Percentiles rank a stretch among this genome's conserved stretches.
Evolutionary conservation across 2,888 invertebrate genomes (phyloP).

Genomic region (Brachylomia viminalis): DNA sequence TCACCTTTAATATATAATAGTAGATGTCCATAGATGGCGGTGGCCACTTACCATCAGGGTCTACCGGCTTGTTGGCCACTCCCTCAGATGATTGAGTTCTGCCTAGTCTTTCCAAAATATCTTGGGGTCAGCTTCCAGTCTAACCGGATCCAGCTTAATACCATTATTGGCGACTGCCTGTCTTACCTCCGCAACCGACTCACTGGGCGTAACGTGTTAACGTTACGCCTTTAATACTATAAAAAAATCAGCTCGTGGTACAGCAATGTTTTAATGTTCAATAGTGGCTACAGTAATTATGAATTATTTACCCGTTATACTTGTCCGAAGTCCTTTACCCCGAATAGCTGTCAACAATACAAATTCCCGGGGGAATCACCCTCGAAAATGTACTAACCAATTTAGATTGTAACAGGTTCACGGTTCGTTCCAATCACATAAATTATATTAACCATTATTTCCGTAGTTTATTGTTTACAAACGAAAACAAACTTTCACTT

Average conservation of each 20-base stretch:
- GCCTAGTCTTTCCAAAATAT: background rate
- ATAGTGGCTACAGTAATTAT: background rate
- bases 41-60: background rate
- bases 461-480: background rate
- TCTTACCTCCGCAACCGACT: background rate
- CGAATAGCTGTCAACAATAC: background rate
- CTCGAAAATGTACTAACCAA: background rate
- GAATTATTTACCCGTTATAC: background rate
- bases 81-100: no score
- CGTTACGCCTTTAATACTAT: no score
- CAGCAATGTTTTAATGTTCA: background rate
- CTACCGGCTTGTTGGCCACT: background rate
- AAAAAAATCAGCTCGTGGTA: background rate
- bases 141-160: background rate
- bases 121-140: background rate
- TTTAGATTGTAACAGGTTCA: conserved; percentile 1
- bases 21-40: background rate
- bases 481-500: conserved; percentile 14
- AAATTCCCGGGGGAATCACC: conserved; percentile 35
- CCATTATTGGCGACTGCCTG: background rate
- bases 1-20: background rate
- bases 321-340: background rate
- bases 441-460: conserved; percentile 20
- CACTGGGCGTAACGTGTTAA: no score
- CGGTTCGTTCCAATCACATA: conserved; percentile 4